A percentile compares a stretch with the other conserved stretches of the same genome.
These are phyloP conservation scores for Reticulitermes lucifugus DNA, from an alignment of 2,888 invertebrate genomes.

Conservation along the genomic window DNA sequence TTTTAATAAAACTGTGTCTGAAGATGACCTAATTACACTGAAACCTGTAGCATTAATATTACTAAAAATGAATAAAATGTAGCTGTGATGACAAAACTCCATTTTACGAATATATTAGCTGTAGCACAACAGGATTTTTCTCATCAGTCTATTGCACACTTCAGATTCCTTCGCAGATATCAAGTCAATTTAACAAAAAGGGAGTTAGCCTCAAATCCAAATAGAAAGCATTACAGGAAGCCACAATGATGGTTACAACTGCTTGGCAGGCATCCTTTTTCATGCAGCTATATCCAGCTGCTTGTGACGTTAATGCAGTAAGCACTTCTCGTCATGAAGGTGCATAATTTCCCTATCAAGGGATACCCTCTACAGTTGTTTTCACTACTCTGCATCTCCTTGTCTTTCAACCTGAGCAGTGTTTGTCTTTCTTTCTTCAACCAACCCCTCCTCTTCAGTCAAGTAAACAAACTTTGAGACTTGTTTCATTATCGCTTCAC, in stretches of 20 bases:
- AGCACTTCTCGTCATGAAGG: neutral
- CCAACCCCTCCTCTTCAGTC: conserved; percentile 34
- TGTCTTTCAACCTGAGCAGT: conserved; percentile 14
- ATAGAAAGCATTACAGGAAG: neutral
- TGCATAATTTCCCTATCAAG: conserved; percentile 1
- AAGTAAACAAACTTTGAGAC: conserved; percentile 24
- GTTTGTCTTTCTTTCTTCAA: conserved; percentile 1
- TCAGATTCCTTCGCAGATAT: neutral
- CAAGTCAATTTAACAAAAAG: neutral
- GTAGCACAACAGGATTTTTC: too few relatives aligned
- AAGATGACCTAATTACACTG: too few relatives aligned
- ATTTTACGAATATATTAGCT: too few relatives aligned
- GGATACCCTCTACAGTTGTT: neutral
- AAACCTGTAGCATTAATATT: too few relatives aligned
- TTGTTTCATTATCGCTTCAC: conserved; percentile 46
- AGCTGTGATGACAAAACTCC: too few relatives aligned
- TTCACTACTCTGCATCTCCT: conserved; percentile 9
- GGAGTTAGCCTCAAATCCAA: neutral
- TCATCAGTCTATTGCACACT: too few relatives aligned
- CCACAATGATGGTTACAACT: too few relatives aligned
- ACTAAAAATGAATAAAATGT: too few relatives aligned
- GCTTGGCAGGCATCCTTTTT: neutral
- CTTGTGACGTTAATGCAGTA: neutral
- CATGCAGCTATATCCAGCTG: neutral
- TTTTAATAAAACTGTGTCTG: too few relatives aligned